Conservation (phyloP, 2,113 vertebrate species). For the Mugil cephalus region DNA sequence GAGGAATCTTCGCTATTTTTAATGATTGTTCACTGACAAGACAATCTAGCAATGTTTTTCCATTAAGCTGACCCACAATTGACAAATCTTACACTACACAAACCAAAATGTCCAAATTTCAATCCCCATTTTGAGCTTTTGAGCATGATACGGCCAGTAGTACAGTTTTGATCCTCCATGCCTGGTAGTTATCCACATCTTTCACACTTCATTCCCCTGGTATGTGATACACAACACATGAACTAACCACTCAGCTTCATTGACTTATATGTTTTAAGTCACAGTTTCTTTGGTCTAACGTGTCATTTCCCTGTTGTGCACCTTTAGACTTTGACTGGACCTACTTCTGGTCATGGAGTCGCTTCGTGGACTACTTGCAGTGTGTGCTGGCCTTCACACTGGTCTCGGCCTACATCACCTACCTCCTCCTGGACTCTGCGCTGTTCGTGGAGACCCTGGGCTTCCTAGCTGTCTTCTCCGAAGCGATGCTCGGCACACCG, state of each 20-base stretch:
- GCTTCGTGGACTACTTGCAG: slow-evolving; percentile 94
- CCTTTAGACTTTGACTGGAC: slow-evolving; percentile 92
- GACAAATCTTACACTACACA: too few species aligned
- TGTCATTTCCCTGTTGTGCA: slow-evolving; percentile 26
- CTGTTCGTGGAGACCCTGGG: slow-evolving; percentile 94
- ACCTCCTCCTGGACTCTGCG: slow-evolving; percentile 91
- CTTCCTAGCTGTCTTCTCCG: slow-evolving; percentile 94
- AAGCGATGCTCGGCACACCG: slow-evolving; percentile 94
- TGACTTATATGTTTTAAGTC: background rate
- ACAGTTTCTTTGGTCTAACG: slow-evolving; percentile 14
- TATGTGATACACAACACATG: background rate
- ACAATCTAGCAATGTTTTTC: too few species aligned
- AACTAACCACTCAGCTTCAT: too few species aligned
- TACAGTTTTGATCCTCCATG: background rate
- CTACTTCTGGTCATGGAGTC: slow-evolving; percentile 96
- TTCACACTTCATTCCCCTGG: background rate
- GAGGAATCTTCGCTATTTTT: too few species aligned
- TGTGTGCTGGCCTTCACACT: slow-evolving; percentile 93
- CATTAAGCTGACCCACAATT: too few species aligned
- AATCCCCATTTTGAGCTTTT: background rate
- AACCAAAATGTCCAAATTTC: background rate
- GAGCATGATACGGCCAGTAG: background rate
- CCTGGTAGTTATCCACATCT: background rate
- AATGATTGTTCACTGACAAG: too few species aligned
- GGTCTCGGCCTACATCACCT: slow-evolving; percentile 91